Evolutionary conservation across 1,140 invertebrate genomes (phyloP).

Genomic region (Drosophila repletoides): DNA sequence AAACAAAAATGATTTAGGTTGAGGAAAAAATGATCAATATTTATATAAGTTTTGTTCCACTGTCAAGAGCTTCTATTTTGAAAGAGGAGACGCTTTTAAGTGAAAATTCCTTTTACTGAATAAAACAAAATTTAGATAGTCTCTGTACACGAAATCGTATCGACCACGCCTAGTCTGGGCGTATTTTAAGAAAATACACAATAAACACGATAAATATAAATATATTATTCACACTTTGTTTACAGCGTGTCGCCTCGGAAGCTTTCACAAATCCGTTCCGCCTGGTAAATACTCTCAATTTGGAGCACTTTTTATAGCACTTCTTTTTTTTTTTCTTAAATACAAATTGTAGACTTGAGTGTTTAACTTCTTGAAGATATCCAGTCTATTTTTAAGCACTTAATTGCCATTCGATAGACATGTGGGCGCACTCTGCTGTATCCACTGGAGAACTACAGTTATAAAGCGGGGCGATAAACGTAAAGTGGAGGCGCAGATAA

Average conservation of each 20-base stretch:
- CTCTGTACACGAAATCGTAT: too few species aligned
- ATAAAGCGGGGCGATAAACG: constrained; percentile 40
- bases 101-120: too few species aligned
- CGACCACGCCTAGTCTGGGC: too few species aligned
- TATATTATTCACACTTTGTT: constrained; percentile 39
- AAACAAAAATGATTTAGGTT: too few species aligned
- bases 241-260: constrained; percentile 13
- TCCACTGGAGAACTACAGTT: constrained; percentile 16
- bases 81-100: background rate
- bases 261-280: constrained; percentile 45
- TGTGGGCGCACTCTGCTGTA: constrained; percentile 1
- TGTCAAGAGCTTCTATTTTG: background rate
- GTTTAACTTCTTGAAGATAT: constrained; percentile 22
- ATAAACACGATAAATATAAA: background rate
- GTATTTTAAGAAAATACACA: background rate
- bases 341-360: constrained; percentile 3
- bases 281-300: constrained; percentile 19
- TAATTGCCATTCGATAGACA: constrained; percentile 23
- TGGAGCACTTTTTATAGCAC: constrained; percentile 9
- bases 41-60: too few species aligned
- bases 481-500: constrained; percentile 35
- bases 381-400: constrained; percentile 24
- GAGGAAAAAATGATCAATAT: background rate
- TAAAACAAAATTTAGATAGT: background rate
- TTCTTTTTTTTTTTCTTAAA: constrained; percentile 1